A percentile compares a stretch with the other conserved stretches of the same genome.
phyloP scores from a whole-genome alignment of 2,113 vertebrate species.

The Galeopterus variegatus region DNA sequence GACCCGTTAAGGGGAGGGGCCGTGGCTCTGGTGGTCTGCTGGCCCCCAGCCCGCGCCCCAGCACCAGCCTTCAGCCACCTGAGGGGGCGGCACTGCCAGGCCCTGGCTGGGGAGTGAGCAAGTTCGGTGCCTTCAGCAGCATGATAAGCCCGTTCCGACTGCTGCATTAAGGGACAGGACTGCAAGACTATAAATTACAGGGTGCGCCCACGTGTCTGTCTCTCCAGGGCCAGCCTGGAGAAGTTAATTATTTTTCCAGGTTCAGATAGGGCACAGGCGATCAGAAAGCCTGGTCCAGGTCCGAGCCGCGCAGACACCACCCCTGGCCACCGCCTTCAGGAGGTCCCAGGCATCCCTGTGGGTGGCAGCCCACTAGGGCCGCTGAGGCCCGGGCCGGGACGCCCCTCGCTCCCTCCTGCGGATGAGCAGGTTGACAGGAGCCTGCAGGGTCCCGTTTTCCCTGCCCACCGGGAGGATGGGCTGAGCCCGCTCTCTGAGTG shows the following conservation, averaged over 20 bases:
- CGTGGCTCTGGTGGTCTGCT: background rate
- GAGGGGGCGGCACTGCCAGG: accelerated
- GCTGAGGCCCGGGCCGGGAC: background rate
- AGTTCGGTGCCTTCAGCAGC: slow-evolving; percentile 88
- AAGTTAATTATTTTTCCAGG: slow-evolving; percentile 91
- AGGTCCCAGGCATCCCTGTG: background rate
- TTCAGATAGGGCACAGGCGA: slow-evolving; percentile 85
- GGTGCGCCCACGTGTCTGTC: slow-evolving; percentile 83
- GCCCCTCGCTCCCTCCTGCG: background rate
- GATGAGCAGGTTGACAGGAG: slow-evolving; percentile 81
- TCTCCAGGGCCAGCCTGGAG: slow-evolving; percentile 86
- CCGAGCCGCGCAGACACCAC: background rate
- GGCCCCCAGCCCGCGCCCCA: background rate
- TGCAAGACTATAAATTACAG: slow-evolving; percentile 88
- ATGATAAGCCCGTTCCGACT: slow-evolving; percentile 86
- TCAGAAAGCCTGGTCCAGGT: slow-evolving; percentile 80
- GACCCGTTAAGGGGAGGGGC: background rate
- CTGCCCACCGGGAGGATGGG: slow-evolving; percentile 73
- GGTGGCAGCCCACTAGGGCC: background rate
- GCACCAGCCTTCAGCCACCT: accelerated
- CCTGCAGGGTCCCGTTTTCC: slow-evolving; percentile 81
- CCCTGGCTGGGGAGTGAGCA: slow-evolving; percentile 75
- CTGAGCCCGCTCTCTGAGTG: slow-evolving; percentile 84
- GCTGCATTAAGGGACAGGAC: slow-evolving; percentile 83
- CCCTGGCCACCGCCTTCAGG: slow-evolving; percentile 5